Evolutionary conservation across 2,113 vertebrate genomes (phyloP).

Genomic region (Nothocercus julius): DNA sequence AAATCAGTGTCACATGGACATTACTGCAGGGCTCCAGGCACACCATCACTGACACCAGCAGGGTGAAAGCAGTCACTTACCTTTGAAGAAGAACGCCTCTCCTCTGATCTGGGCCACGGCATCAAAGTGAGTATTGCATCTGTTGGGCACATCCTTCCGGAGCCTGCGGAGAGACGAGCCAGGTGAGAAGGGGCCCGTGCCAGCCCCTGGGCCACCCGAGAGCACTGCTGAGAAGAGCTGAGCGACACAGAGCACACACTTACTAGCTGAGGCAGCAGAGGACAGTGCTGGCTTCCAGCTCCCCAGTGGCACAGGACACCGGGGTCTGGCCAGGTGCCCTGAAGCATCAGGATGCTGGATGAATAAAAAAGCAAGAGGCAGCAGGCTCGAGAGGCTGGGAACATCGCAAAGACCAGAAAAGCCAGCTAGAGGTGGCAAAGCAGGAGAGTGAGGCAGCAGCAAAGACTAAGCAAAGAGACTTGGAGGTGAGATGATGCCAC

Average conservation of each 20-base stretch:
- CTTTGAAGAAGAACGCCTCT: conserved; percentile 99
- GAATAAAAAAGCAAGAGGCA: neutral
- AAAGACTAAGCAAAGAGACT: neutral
- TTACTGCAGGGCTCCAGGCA: fast-evolving
- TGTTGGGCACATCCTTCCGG: conserved; percentile 84
- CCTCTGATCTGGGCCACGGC: conserved; percentile 97
- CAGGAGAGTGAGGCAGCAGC: neutral
- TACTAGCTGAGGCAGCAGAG: neutral
- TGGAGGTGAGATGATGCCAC: neutral
- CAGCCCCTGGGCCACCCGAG: neutral
- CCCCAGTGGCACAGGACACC: fast-evolving
- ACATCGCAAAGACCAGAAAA: neutral
- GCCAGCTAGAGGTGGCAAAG: neutral
- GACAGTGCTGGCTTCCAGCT: neutral
- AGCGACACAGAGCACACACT: neutral
- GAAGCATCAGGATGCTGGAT: neutral
- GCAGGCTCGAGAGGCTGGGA: neutral
- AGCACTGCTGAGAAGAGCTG: fast-evolving
- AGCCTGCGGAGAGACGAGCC: conserved; percentile 73
- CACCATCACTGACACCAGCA: fast-evolving
- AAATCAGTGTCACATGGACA: neutral
- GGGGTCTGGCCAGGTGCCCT: fast-evolving
- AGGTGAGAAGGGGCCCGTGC: neutral
- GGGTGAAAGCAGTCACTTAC: conserved; percentile 36
- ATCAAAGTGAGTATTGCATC: conserved; percentile 90